Evolutionary conservation across 2,797 vertebrate species (phyloP).

Genomic region (Pelodytes ibericus): DNA sequence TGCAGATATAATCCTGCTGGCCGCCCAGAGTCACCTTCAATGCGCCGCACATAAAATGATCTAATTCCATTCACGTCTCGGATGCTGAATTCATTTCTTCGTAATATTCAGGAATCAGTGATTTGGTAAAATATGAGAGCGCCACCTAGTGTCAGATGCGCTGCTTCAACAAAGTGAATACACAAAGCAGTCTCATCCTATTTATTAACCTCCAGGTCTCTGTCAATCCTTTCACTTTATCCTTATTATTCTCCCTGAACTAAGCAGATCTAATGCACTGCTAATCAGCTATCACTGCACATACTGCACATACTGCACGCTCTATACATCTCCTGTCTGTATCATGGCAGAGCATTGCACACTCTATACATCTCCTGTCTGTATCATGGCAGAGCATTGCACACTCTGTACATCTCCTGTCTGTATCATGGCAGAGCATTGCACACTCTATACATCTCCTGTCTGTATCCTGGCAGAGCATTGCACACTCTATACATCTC

Average conservation of each 20-base stretch:
- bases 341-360: no score
- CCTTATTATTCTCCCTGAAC: not conserved
- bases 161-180: not conserved
- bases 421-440: no score
- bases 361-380: no score
- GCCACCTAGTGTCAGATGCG: not conserved
- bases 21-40: not conserved
- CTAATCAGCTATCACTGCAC: not conserved
- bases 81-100: not conserved
- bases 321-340: no score
- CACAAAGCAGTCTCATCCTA: conserved; percentile 2
- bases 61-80: not conserved
- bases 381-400: no score
- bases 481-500: no score
- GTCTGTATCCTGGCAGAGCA: no score
- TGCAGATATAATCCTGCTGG: not conserved
- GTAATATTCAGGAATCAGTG: not conserved
- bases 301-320: not conserved
- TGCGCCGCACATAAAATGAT: not conserved
- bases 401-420: no score
- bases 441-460: no score
- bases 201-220: conserved; percentile 24
- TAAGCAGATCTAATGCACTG: not conserved
- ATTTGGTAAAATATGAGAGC: not conserved
- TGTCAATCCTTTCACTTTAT: not conserved